Base-by-base conservation (phyloP, 2,888 invertebrate genomes). In the Hydrotaea diabolus region DNA sequence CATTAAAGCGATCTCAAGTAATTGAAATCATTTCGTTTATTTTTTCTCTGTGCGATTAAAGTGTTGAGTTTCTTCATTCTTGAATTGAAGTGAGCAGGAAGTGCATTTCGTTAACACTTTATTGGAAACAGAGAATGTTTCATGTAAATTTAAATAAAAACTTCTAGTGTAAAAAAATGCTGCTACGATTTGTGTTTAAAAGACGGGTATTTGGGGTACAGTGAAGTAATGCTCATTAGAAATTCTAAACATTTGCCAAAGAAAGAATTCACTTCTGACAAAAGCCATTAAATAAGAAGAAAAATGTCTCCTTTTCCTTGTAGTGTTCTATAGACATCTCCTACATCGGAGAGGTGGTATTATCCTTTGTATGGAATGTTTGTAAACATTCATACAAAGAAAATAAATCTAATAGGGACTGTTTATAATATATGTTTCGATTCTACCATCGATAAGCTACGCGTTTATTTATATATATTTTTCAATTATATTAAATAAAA, bases 51-150 rank as follows among this genome's bases (percentile, higher is more conserved):
- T 73, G 49, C 59, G 75, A 77, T 76, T 73, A 66, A 83, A 84
- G 80, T 84, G 84, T 77, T 84, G 84, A 77, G 55, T 36, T 75
- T 49, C n/a, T 39, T 49, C 49, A 9, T 1, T 31, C n/a, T 39
- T 21, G 7, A 11, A 19, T n/a, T 17, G 36, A 77, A 43, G 36
- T 66, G 9, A 72, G 43, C 26, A 79, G 84, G 84, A 85, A 85
- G 81, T 85, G 79, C 76, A 82, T 73, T 82, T 85, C 82, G 76
- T 74, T 73, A 81, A 84, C 81, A 84, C 84, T 85, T 82, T 43
- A 78, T 9, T 64, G 23, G 49, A 59, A 19, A 23, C 57, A 77
- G 36, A 57, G 53, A 17, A 36, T 73, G 57, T 73, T 17, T 11
- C 57, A 43, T 17, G 39, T 36, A 72, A 71, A 39, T 13, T 15